phyloP scores from a whole-genome alignment of 2,113 vertebrate species.

The Sigmodon hispidus region DNA sequence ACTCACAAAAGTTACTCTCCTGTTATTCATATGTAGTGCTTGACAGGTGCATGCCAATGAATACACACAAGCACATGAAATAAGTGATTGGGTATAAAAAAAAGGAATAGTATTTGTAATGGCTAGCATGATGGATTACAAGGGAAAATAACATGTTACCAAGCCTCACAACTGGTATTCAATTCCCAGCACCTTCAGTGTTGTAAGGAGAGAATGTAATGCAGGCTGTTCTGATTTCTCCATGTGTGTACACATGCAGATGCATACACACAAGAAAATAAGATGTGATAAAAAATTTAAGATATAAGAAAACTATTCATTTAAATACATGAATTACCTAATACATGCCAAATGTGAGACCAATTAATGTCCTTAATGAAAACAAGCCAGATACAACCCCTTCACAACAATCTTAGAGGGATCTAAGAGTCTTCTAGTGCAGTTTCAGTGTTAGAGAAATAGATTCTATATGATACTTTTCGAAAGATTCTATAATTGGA shows the following conservation, averaged over 20 bases:
- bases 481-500: conserved; percentile 3
- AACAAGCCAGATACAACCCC: neutral
- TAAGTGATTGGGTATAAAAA: neutral
- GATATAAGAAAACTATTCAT: neutral
- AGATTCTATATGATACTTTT: neutral
- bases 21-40: neutral
- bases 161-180: neutral
- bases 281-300: neutral
- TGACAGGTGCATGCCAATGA: neutral
- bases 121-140: neutral
- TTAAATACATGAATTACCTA: neutral
- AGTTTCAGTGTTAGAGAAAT: neutral
- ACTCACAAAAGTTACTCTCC: neutral
- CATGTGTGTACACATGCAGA: neutral
- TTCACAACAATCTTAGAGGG: too few relatives aligned
- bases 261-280: neutral
- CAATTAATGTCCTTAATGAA: conserved; percentile 32
- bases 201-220: neutral
- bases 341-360: neutral
- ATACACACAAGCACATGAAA: neutral
- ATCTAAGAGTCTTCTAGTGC: neutral
- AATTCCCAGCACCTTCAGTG: neutral
- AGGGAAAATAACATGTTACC: neutral
- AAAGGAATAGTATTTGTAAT: neutral
- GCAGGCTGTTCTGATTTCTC: neutral